A percentile compares a stretch with the other conserved stretches of the same genome.
Conservation (phyloP, 2,113 vertebrate genomes). For the Manacus vitellinus region DNA sequence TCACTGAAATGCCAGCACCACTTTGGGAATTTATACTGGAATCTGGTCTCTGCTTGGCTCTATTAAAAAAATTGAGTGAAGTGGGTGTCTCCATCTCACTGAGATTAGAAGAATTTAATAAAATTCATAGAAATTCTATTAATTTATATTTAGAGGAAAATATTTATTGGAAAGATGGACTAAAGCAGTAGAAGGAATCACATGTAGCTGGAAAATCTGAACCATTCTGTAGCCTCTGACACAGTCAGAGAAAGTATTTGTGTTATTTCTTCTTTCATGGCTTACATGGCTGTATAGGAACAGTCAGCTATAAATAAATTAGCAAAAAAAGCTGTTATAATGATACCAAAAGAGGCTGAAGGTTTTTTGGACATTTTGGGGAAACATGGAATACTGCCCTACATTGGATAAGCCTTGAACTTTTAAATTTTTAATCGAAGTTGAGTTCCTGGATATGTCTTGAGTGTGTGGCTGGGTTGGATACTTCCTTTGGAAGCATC, state of each 20-base stretch:
- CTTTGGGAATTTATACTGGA: background rate
- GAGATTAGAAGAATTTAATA: background rate
- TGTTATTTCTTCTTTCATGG: background rate
- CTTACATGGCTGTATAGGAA: background rate
- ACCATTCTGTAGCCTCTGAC: background rate
- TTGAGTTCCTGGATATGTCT: background rate
- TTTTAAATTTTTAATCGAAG: background rate
- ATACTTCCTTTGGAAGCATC: background rate
- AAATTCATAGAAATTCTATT: background rate
- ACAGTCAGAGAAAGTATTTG: background rate
- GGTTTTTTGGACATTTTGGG: accelerated
- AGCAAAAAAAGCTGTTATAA: background rate
- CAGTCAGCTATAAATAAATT: background rate
- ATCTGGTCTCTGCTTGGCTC: background rate
- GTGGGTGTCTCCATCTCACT: background rate
- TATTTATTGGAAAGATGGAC: background rate
- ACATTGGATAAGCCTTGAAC: background rate
- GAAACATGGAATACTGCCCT: background rate
- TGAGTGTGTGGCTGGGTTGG: background rate
- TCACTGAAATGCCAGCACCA: background rate
- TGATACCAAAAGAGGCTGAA: background rate
- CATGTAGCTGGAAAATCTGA: background rate
- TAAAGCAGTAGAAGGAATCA: background rate
- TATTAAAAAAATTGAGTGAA: background rate
- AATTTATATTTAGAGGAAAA: background rate